phyloP scores from a whole-genome alignment of 2,888 invertebrate species.

The Oligia strigilis region DNA sequence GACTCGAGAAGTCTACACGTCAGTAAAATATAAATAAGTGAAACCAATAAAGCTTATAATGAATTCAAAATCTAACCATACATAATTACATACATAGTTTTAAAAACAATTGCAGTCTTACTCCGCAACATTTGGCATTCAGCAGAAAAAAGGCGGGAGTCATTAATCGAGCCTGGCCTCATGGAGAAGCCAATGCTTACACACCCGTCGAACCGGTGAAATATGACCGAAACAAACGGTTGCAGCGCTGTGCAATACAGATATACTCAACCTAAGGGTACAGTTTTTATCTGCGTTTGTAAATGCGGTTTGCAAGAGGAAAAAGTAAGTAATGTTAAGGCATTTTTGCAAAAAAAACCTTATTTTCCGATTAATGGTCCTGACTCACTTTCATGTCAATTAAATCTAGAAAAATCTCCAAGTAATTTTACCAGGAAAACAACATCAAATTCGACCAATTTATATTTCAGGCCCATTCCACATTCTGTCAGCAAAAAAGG shows the following conservation, averaged over 20 bases:
- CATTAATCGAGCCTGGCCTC: constrained; percentile 83
- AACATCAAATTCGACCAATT: constrained; percentile 10
- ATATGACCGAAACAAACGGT: constrained; percentile 71
- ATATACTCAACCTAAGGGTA: constrained; percentile 12
- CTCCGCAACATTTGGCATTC: constrained; percentile 74
- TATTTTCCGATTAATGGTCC: not conserved
- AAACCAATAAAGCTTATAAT: too few relatives aligned
- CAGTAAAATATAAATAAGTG: not conserved
- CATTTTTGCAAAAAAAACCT: not conserved
- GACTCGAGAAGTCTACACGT: not conserved
- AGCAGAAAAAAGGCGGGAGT: constrained; percentile 80
- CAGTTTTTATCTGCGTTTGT: constrained; percentile 2
- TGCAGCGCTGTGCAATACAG: constrained; percentile 21
- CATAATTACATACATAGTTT: not conserved
- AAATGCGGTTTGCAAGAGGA: not conserved
- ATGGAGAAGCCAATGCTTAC: constrained; percentile 82
- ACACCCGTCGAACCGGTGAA: constrained; percentile 83
- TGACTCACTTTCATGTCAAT: not conserved
- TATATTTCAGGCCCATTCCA: constrained; percentile 47
- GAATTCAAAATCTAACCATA: not conserved
- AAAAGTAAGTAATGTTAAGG: not conserved
- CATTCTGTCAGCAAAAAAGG: constrained; percentile 41
- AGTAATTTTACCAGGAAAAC: not conserved
- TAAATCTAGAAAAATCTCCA: not conserved
- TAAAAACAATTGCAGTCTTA: constrained; percentile 31